Evolutionary conservation across 2,888 invertebrate species (phyloP), one percentile per base, ranked within the genome.

Genomic region (Tinea trinotella): DNA sequence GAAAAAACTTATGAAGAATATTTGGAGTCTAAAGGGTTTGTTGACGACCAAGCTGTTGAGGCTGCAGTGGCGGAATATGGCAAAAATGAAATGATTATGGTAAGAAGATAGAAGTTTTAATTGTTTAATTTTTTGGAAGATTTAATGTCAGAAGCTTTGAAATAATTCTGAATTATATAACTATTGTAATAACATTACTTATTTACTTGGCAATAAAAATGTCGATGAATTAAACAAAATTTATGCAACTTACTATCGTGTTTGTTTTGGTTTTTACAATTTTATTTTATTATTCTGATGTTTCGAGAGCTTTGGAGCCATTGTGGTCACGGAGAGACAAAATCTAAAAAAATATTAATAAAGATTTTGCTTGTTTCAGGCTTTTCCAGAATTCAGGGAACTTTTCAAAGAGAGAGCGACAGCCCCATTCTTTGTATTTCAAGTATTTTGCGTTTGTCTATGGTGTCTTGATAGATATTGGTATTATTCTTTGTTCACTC

Each of bases 381-480:
- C 96, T 56, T 94, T 99, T 13, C 99, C 99, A 0, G 96, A 97
- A 74, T 99, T 99, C 70, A 90, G 92, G 88, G 98, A 99, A 77
- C 86, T 99, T 13, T 99, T 99, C 72, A 94, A 93, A 64, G 99
- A 99, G 81, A 88, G 99, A 63, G 99, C 99, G 0, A 98, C 99
- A 0, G 99, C 99, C 0, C 99, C 99, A 1, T 99, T 99, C 81
- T 99, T 99, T 79, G 98, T 99, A 3, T 99, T 99, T 78, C 99
- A 99, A 93, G 96, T 99, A 56, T 99, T 99, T 74, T 99, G 99
- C 70, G 99, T 99, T 48, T 95, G 93, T 9, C 87, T 99, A 1
- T 99, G 99, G 99, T 99, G 99, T 81, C 87, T 99, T 61, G 99
- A 99, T 72, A 98, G 98, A 71, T 99, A 98, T 78, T 98, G 98